Percentiles rank a stretch among this genome's conserved stretches.
These are phyloP conservation scores for Festucalex cinctus DNA, from an alignment of 2,113 vertebrate species.

Conservation along the genomic window DNA sequence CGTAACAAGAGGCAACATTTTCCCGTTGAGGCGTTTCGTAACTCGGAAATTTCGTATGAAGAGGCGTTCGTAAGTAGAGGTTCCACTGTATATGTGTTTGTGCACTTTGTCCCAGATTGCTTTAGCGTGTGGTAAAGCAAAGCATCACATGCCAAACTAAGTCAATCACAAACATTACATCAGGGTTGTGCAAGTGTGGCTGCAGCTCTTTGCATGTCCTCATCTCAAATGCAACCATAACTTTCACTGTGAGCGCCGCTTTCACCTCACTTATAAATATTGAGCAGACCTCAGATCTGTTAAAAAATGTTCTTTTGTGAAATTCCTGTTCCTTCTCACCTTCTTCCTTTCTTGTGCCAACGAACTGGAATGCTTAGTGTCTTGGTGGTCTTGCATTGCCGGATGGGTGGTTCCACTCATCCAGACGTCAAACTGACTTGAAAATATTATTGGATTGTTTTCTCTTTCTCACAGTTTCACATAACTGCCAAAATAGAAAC, in stretches of 20 bases:
- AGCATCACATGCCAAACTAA: constrained; percentile 32
- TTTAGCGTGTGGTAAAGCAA: constrained; percentile 31
- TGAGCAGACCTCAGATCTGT: constrained; percentile 5
- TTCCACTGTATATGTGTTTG: too few relatives aligned
- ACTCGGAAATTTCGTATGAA: too few relatives aligned
- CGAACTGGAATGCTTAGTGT: constrained; percentile 8
- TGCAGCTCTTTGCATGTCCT: constrained; percentile 53
- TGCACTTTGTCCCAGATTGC: constrained; percentile 13
- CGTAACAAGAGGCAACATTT: too few relatives aligned
- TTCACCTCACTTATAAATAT: constrained; percentile 35
- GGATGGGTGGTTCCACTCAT: constrained; percentile 28
- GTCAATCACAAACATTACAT: constrained; percentile 25
- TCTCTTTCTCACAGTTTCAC: background rate
- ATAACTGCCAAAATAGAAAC: background rate
- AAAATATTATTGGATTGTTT: constrained; percentile 25
- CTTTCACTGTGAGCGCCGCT: constrained; percentile 30
- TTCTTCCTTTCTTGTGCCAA: constrained; percentile 6
- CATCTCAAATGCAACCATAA: constrained; percentile 46
- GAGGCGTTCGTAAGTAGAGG: too few relatives aligned
- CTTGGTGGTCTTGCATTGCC: background rate
- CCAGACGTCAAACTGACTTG: constrained; percentile 8
- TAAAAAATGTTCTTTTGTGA: background rate
- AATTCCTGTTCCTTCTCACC: background rate
- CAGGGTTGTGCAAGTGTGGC: constrained; percentile 33
- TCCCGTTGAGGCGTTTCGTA: too few relatives aligned